Base-by-base conservation (phyloP, 2,888 invertebrate genomes). In the Epinotia nisella region DNA sequence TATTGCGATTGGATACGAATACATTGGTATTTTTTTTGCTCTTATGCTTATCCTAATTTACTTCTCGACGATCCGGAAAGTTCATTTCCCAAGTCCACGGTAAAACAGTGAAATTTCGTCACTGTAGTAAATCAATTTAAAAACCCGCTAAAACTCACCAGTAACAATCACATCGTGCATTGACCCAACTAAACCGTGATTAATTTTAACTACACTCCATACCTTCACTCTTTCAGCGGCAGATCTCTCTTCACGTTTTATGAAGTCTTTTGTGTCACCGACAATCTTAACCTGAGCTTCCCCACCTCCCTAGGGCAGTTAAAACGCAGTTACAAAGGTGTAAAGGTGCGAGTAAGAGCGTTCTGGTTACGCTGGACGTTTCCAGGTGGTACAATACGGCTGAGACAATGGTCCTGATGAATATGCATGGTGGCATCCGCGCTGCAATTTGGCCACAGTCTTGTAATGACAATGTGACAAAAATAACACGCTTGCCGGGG, bases 401-500 rank as follows among this genome's bases (percentile, higher is more conserved):
- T 85, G 88, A 92, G 90, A 93, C 92, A 93, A 92, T 92, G 82
- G 82, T 78, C 71, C 68, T 80, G 84, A 84, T 92, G 92, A 92
- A 93, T 92, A 92, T 92, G 90, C 88, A 92, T 91, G 89, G 86
- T 84, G 87, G 87, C 89, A 88, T 87, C 89, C 69, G 77, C 80
- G 83, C 80, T 88, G 92, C 92, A 92, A 92, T 92, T 92, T 90
- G 90, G 89, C 82, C 86, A 87, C 87, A 85, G 86, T 87, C 88
- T 87, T 86, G 88, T 90, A 88, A 91, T 91, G 90, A 91, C 91
- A 91, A 88, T 90, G 92, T 88, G 89, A 90, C 90, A 86, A 89
- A 92, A 91, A 91, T 92, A 90, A 89, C 88, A 85, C 81, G 82
- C 83, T 82, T 81, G 75, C 71, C 64, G 67, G 59, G 66, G 19